A percentile compares a stretch with the other conserved stretches of the same genome.
These are phyloP conservation scores for Cryptus armator DNA, from an alignment of 2,888 invertebrate species.

Conservation along the genomic window DNA sequence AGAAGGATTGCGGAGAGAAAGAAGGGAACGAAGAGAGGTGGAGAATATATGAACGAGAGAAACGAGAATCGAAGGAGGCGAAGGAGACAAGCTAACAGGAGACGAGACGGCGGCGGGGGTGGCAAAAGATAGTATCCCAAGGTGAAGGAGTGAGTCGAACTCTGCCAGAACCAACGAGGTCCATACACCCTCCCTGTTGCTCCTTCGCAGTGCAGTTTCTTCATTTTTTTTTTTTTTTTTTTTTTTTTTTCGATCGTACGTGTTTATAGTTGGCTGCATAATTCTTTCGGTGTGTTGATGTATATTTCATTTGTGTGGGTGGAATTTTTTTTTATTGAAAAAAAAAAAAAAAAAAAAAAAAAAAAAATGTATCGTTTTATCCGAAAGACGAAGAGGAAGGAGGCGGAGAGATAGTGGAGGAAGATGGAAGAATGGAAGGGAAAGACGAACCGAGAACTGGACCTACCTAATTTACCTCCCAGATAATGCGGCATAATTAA, in stretches of 20 bases:
- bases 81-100: slow-evolving; percentile 63
- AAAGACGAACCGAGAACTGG: slow-evolving; percentile 82
- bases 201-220: slow-evolving; percentile 29
- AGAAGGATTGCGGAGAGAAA: not conserved
- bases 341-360: slow-evolving; percentile 67
- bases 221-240: slow-evolving; percentile 40
- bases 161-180: slow-evolving; percentile 63
- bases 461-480: slow-evolving; percentile 85
- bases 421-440: slow-evolving; percentile 65
- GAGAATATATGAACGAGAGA: slow-evolving; percentile 71
- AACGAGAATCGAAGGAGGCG: slow-evolving; percentile 41
- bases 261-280: slow-evolving; percentile 42
- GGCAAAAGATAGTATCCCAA: slow-evolving; percentile 82
- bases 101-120: slow-evolving; percentile 76
- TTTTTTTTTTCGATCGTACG: slow-evolving; percentile 4
- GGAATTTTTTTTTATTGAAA: slow-evolving; percentile 44
- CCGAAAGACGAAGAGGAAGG: slow-evolving; percentile 64
- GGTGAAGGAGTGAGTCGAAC: slow-evolving; percentile 71
- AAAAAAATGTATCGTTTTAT: slow-evolving; percentile 43
- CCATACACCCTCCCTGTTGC: slow-evolving; percentile 46
- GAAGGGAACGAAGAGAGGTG: slow-evolving; percentile 39
- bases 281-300: slow-evolving; percentile 36
- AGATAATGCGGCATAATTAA: slow-evolving; percentile 86
- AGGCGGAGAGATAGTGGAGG: slow-evolving; percentile 51
- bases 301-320: slow-evolving; percentile 37